phyloP scores from a whole-genome alignment of 2,797 vertebrate species.

The Acanthornis magna region DNA sequence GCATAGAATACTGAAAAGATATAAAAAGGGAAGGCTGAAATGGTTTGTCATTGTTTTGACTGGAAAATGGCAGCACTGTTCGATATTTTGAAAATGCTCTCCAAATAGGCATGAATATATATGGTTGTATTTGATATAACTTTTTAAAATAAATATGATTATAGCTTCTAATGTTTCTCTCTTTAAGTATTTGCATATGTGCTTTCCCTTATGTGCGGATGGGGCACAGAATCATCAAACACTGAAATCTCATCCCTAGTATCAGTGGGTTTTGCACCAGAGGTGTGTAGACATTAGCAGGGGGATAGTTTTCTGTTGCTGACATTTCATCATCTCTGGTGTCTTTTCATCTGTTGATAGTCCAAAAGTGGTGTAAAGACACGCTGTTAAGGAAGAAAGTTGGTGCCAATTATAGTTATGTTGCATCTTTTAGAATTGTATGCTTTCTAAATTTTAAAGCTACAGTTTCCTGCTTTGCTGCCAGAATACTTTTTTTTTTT shows the following conservation, averaged over 20 bases:
- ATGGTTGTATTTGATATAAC: slow-evolving; percentile 74
- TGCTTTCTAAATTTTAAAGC: neutral
- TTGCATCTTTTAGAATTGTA: neutral
- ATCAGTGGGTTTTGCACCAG: neutral
- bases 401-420: neutral
- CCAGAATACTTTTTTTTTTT: neutral
- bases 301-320: neutral
- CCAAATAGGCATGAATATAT: slow-evolving; percentile 54
- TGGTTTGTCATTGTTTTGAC: slow-evolving; percentile 37
- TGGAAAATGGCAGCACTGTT: slow-evolving; percentile 40
- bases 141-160: slow-evolving; percentile 73
- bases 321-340: neutral
- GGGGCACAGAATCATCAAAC: neutral
- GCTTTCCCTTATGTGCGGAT: neutral
- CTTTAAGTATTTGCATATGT: neutral
- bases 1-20: slow-evolving; percentile 23
- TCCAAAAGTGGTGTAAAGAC: neutral
- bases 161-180: slow-evolving; percentile 61
- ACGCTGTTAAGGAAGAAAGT: neutral
- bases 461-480: neutral
- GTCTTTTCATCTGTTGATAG: neutral
- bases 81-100: slow-evolving; percentile 44
- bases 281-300: neutral
- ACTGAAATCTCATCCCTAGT: neutral
- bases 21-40: neutral